phyloP scores from a whole-genome alignment of 2,113 vertebrate species.

The Beaufortia kweichowensis region DNA sequence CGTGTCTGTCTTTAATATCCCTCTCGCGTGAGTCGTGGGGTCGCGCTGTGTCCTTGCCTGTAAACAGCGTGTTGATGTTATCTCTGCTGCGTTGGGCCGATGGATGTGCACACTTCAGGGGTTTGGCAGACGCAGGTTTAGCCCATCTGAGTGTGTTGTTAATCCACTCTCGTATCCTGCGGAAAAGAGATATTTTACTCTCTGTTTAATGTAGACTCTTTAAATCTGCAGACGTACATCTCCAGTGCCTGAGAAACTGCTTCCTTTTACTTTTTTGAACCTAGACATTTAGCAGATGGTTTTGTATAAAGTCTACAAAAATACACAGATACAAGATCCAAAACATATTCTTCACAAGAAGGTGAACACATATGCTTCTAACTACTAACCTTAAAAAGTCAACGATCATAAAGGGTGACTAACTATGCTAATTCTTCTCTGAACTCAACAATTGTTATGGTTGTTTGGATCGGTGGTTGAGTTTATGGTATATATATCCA shows the following conservation, averaged over 20 bases:
- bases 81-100: conserved; percentile 24
- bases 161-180: conserved; percentile 32
- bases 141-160: conserved; percentile 37
- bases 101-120: conserved; percentile 40
- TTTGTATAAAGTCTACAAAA: background rate
- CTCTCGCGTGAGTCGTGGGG: conserved; percentile 38
- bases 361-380: no score
- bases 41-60: conserved; percentile 31
- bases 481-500: no score
- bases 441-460: no score
- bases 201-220: conserved; percentile 15
- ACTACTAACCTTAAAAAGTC: no score
- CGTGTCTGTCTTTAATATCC: conserved; percentile 52
- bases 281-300: background rate
- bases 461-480: no score
- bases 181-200: conserved; percentile 5
- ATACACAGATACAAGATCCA: no score
- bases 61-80: conserved; percentile 43
- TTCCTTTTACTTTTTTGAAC: background rate
- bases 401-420: no score
- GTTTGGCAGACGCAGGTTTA: conserved; percentile 36
- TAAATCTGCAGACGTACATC: background rate
- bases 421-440: no score
- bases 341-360: no score
- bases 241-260: conserved; percentile 3